phyloP scores from a whole-genome alignment of 2,113 vertebrate genomes.

The Elachura formosa region DNA sequence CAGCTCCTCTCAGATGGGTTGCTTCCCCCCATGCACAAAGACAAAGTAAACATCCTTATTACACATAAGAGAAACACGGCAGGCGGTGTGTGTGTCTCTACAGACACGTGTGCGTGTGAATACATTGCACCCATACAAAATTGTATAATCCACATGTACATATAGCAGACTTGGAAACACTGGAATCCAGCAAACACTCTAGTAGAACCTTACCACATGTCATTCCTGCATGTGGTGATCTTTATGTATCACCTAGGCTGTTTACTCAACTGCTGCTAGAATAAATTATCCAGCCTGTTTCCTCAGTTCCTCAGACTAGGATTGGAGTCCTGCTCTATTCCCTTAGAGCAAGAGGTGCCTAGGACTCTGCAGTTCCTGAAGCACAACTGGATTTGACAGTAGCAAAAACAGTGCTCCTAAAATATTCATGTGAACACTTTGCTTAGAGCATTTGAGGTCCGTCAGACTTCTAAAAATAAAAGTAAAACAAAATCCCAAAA shows the following conservation, averaged over 20 bases:
- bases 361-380: conserved; percentile 13
- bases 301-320: neutral
- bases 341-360: neutral
- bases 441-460: neutral
- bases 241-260: neutral
- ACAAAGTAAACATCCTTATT: neutral
- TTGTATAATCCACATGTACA: neutral
- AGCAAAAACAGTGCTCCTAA: neutral
- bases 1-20: neutral
- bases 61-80: neutral
- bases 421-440: neutral
- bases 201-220: fast-evolving
- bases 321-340: conserved; percentile 33
- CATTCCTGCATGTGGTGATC: neutral
- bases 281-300: neutral
- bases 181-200: neutral
- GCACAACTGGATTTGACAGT: neutral
- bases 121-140: neutral
- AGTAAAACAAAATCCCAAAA: neutral
- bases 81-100: neutral
- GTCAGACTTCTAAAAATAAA: conserved; percentile 22
- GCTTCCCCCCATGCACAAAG: neutral
- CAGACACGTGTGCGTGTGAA: neutral
- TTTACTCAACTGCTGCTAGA: neutral
- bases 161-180: neutral